Evolutionary conservation across 1,140 invertebrate species (phyloP), one percentile per base, ranked within the genome.

Genomic region (Drosophila ironensis): DNA sequence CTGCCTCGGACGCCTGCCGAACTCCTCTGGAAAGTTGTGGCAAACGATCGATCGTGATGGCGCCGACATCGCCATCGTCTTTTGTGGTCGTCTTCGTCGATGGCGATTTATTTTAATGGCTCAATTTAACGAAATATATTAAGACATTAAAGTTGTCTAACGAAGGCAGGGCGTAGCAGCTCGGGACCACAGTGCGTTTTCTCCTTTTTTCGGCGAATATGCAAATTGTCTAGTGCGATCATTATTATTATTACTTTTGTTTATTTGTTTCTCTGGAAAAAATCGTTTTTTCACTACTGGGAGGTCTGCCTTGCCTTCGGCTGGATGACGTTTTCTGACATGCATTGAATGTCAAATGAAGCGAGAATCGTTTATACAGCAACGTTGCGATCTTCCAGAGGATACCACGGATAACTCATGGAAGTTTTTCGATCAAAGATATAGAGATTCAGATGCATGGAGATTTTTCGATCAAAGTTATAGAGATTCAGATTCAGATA

Each of bases 71-170:
- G 69, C 59, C 77, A 72, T 52, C 69, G 57, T 56, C 77, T 70
- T 60, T 60, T 60, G 56, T 70, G 53, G 66, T 72, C 72, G 56
- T 52, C 72, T 54, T 60, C 77, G 78, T 70, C 67, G 60, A 64
- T 81, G 78, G 69, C 84, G 82, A 87, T 87, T 87, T 88, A 87
- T 87, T 87, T 87, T 88, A 87, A 87, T 87, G 82, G 88, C 82
- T 87, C 82, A 87, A 87, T 87, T 88, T 88, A 87, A 78, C 66
- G 84, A 88, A 87, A 87, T 88, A 86, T 88, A 87, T 86, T 86
- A 87, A 87, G 84, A 78, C 84, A 88, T 88, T 82, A 87, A 87
- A 86, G 74, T 86, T 72, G 73, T 86, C 78, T 78, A 87, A 87
- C 72, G 56, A 86, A 87, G 75, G 70, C 72, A 47, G 51, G 19